phyloP scores from a whole-genome alignment of 2,797 vertebrate genomes.

The Tachyglossus aculeatus region DNA sequence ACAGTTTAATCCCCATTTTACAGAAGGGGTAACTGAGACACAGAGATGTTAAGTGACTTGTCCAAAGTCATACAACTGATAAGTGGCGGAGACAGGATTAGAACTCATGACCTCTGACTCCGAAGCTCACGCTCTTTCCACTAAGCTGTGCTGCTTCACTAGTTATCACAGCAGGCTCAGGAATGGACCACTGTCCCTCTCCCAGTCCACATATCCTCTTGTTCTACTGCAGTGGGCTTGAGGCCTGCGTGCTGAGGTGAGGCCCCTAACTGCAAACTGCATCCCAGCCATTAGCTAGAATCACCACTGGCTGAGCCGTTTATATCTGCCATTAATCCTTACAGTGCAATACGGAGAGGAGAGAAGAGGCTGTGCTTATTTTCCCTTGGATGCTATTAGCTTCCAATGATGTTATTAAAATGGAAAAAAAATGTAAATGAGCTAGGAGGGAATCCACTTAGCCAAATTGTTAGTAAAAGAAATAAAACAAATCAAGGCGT shows the following conservation, averaged over 20 bases:
- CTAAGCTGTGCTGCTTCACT: no score
- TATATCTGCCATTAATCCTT: neutral
- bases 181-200: no score
- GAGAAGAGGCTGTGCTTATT: constrained; percentile 23
- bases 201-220: neutral
- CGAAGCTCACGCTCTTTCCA: no score
- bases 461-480: constrained; percentile 39
- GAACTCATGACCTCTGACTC: no score
- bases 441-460: constrained; percentile 51
- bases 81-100: no score
- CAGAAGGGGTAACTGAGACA: no score
- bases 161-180: no score
- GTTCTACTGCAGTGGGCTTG: neutral
- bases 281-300: neutral
- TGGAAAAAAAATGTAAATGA: constrained; percentile 41
- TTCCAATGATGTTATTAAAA: constrained; percentile 53
- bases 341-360: constrained; percentile 20
- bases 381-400: constrained; percentile 24
- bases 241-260: neutral
- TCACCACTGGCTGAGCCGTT: neutral
- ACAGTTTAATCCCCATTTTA: no score
- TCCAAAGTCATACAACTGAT: no score
- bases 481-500: constrained; percentile 34
- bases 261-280: neutral
- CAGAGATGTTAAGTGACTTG: no score